Conservation (phyloP, 2,113 vertebrate species). For the Ia io region DNA sequence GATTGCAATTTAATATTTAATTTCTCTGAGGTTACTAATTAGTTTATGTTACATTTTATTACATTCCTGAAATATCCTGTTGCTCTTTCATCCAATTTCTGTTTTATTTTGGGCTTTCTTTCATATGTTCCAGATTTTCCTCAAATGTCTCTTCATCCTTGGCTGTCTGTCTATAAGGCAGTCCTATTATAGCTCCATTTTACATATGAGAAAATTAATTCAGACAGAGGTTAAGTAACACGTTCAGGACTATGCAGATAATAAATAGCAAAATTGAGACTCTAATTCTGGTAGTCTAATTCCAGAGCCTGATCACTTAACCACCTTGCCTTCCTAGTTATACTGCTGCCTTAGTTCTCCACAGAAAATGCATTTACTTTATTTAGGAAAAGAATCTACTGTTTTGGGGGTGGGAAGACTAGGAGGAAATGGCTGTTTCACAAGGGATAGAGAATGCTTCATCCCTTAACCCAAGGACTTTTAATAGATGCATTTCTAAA, state of each 20-base stretch:
- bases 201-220: slow-evolving; percentile 8
- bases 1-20: slow-evolving; percentile 21
- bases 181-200: neutral
- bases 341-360: neutral
- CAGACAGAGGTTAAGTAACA: neutral
- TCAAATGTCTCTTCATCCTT: slow-evolving; percentile 1
- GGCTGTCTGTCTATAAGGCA: neutral
- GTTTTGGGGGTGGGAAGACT: neutral
- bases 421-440: slow-evolving; percentile 11
- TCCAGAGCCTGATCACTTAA: neutral
- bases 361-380: neutral
- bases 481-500: slow-evolving; percentile 7
- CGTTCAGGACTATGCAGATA: neutral
- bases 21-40: neutral
- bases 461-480: neutral
- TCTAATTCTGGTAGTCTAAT: slow-evolving; percentile 8
- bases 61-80: neutral
- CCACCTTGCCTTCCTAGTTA: neutral
- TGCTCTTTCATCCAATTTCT: neutral
- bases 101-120: slow-evolving; percentile 21
- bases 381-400: neutral
- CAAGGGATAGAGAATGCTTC: neutral
- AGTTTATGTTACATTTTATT: slow-evolving; percentile 9
- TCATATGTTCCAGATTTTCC: neutral
- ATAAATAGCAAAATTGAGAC: neutral